Percentiles rank a stretch among this genome's conserved stretches.
These are phyloP conservation scores for Ceyx margarethae DNA, from an alignment of 2,113 vertebrate species.

Conservation along the genomic window DNA sequence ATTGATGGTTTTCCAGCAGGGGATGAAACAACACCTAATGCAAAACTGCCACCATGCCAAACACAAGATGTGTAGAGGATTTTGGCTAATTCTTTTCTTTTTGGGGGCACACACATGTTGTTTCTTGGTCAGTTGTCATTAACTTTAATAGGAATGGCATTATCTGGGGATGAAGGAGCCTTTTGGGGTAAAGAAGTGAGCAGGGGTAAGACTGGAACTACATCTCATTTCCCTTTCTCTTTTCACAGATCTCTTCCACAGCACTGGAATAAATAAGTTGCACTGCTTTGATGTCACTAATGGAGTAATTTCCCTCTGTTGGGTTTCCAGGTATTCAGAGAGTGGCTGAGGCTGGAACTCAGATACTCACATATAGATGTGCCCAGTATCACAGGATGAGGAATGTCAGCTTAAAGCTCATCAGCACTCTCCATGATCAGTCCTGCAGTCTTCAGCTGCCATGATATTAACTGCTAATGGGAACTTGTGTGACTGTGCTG, in stretches of 20 bases:
- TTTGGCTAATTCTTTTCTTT: not conserved
- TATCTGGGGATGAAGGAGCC: not conserved
- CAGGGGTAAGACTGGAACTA: not conserved
- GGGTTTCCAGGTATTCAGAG: not conserved
- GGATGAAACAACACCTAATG: not conserved
- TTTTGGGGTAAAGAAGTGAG: not conserved
- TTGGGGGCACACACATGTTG: too few species aligned
- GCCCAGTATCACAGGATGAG: not conserved
- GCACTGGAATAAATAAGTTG: not conserved
- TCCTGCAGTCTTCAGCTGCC: not conserved
- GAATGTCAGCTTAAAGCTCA: not conserved
- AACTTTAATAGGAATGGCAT: not conserved
- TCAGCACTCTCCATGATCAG: not conserved
- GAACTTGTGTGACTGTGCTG: not conserved
- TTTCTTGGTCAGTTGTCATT: not conserved
- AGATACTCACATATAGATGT: not conserved
- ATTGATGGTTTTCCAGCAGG: not conserved
- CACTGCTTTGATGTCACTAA: not conserved
- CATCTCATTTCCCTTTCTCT: not conserved
- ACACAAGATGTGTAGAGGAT: too few species aligned
- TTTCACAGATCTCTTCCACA: not conserved
- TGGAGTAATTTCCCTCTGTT: not conserved
- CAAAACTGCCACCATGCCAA: not conserved
- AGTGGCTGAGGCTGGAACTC: not conserved
- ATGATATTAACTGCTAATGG: not conserved